Conservation (phyloP, 2,888 invertebrate genomes). For the Caenorhabditis sulstoni region DNA sequence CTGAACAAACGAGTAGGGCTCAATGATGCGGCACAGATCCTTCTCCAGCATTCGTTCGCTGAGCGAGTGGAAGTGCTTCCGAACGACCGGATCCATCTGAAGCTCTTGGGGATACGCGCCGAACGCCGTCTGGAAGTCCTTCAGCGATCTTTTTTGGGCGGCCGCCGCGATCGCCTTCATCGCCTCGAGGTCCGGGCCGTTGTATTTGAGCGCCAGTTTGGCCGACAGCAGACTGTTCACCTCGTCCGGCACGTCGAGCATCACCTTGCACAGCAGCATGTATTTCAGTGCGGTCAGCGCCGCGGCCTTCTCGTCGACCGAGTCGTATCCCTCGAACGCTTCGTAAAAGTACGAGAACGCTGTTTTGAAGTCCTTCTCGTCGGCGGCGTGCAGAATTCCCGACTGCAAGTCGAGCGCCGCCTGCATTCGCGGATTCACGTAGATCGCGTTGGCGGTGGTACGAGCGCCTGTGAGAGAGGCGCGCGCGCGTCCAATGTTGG, state of each 20-base stretch:
- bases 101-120: slow-evolving; percentile 73
- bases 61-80: slow-evolving; percentile 95
- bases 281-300: slow-evolving; percentile 97
- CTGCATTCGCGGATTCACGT: slow-evolving; percentile 98
- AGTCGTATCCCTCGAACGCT: slow-evolving; percentile 96
- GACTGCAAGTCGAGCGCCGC: slow-evolving; percentile 97
- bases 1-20: slow-evolving; percentile 97
- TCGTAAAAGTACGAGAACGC: slow-evolving; percentile 99
- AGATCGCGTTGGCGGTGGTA: slow-evolving; percentile 99
- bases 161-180: slow-evolving; percentile 98
- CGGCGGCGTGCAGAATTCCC: slow-evolving; percentile 98
- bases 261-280: slow-evolving; percentile 93
- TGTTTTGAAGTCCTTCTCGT: slow-evolving; percentile 99
- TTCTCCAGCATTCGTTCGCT: slow-evolving; percentile 99
- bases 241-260: slow-evolving; percentile 79
- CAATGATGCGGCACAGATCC: slow-evolving; percentile 91
- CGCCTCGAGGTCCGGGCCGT: slow-evolving; percentile 91
- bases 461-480: slow-evolving; percentile 97
- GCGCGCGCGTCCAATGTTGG: slow-evolving; percentile 90
- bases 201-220: slow-evolving; percentile 96
- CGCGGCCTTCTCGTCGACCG: slow-evolving; percentile 90
- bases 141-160: slow-evolving; percentile 95
- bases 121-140: slow-evolving; percentile 90
- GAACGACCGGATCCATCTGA: slow-evolving; percentile 91
- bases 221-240: slow-evolving; percentile 87